These are phyloP conservation scores for Entomobrya multifasciata DNA, from an alignment of 2,888 invertebrate species.

Conservation along the genomic window DNA sequence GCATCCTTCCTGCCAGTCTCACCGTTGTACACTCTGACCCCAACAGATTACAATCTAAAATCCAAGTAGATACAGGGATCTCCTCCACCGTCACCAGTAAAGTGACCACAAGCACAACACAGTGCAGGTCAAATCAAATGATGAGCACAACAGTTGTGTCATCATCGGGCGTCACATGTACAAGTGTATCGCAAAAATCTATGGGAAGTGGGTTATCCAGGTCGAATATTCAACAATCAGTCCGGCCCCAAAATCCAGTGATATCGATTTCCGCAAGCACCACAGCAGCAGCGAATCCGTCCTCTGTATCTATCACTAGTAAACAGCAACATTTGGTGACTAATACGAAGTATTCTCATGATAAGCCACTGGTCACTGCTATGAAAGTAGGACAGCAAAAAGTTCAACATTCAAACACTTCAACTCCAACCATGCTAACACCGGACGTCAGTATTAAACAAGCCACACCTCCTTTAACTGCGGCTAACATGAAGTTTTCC, in stretches of 20 bases:
- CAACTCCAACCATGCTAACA: conserved; percentile 22
- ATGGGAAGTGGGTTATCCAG: no score
- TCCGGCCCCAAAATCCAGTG: conserved; percentile 44
- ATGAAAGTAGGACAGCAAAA: not conserved
- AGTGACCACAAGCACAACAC: not conserved
- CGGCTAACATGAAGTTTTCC: not conserved
- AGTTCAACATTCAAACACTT: not conserved
- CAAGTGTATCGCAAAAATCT: not conserved
- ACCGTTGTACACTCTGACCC: conserved; percentile 76
- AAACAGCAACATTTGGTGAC: conserved; percentile 16
- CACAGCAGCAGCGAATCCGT: conserved; percentile 45
- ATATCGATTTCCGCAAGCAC: conserved; percentile 51
- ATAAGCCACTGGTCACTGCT: not conserved
- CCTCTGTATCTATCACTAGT: conserved; percentile 27
- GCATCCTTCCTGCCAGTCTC: conserved; percentile 74
- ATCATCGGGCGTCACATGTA: not conserved
- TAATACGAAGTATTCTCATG: not conserved
- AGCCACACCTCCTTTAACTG: conserved; percentile 4
- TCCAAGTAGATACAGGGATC: conserved; percentile 17
- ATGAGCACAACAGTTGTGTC: not conserved
- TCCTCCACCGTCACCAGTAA: not conserved
- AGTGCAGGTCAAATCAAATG: no score
- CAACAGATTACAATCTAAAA: conserved; percentile 54
- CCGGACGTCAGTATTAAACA: conserved; percentile 61
- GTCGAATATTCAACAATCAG: conserved; percentile 16